These are phyloP conservation scores for Amyelois transitella DNA, from an alignment of 1,140 invertebrate species.

Conservation along the genomic window DNA sequence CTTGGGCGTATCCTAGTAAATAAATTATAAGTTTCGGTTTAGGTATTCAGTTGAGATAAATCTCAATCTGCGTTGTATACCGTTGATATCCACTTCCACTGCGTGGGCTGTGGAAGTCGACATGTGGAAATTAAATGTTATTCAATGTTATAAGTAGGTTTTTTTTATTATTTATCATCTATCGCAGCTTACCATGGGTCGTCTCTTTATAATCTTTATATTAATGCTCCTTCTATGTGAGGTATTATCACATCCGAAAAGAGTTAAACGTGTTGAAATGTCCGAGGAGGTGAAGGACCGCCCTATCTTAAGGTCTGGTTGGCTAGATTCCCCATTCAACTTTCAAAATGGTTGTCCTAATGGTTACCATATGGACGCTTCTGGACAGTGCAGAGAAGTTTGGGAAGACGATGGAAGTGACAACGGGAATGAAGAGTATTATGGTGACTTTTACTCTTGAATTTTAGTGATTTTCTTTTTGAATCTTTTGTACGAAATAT, in stretches of 20 bases:
- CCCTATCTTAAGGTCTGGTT: not conserved
- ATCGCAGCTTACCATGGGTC: not conserved
- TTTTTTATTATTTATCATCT: not conserved
- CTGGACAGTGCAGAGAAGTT: constrained; percentile 46
- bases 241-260: not conserved
- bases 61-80: no score
- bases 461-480: not conserved
- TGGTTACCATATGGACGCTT: constrained; percentile 35
- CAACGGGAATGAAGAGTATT: not conserved
- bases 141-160: not conserved
- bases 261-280: not conserved
- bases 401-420: constrained; percentile 30
- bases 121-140: not conserved
- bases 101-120: constrained; percentile 3
- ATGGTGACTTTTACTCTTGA: not conserved
- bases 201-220: not conserved
- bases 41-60: no score
- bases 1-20: no score
- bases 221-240: not conserved
- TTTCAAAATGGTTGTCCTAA: constrained; percentile 24
- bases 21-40: no score
- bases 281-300: not conserved
- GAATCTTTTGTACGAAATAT: not conserved
- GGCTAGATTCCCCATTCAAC: constrained; percentile 30
- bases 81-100: not conserved